Percentiles rank a stretch among this genome's conserved stretches.
These are phyloP conservation scores for Deilephila porcellus DNA, from an alignment of 2,888 invertebrate species.

Conservation along the genomic window DNA sequence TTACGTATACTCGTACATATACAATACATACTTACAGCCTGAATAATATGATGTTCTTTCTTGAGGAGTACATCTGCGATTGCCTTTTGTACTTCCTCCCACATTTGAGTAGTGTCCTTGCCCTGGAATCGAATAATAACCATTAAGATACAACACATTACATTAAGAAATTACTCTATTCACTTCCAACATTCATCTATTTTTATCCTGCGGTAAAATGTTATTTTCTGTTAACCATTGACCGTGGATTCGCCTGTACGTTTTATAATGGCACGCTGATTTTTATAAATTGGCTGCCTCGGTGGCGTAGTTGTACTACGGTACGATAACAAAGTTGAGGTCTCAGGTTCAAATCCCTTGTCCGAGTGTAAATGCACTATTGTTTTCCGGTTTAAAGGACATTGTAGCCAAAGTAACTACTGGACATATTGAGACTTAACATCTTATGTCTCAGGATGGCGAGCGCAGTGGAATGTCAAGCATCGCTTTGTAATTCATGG, in stretches of 20 bases:
- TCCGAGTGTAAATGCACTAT: too few species aligned
- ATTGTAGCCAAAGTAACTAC: too few species aligned
- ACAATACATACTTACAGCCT: constrained; percentile 73
- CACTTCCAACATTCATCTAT: background rate
- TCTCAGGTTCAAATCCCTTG: too few species aligned
- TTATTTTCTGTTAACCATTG: background rate
- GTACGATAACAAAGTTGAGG: too few species aligned
- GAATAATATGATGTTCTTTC: constrained; percentile 89
- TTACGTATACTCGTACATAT: constrained; percentile 18
- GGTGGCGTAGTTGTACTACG: too few species aligned
- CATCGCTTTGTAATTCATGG: too few species aligned
- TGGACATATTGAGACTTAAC: too few species aligned
- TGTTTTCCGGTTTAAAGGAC: too few species aligned
- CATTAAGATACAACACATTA: background rate
- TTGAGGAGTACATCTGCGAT: constrained; percentile 88
- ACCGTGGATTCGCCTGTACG: background rate
- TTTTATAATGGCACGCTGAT: background rate
- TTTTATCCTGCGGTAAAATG: background rate
- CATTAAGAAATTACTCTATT: background rate
- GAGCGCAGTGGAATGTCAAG: too few species aligned
- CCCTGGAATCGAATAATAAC: constrained; percentile 71
- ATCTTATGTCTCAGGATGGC: too few species aligned
- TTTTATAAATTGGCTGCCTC: too few species aligned
- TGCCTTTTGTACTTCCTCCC: constrained; percentile 92
- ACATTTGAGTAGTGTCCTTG: constrained; percentile 89